Evolutionary conservation across 2,888 invertebrate genomes (phyloP), one percentile per base, ranked within the genome.

Genomic region (Orthosia cruda): DNA sequence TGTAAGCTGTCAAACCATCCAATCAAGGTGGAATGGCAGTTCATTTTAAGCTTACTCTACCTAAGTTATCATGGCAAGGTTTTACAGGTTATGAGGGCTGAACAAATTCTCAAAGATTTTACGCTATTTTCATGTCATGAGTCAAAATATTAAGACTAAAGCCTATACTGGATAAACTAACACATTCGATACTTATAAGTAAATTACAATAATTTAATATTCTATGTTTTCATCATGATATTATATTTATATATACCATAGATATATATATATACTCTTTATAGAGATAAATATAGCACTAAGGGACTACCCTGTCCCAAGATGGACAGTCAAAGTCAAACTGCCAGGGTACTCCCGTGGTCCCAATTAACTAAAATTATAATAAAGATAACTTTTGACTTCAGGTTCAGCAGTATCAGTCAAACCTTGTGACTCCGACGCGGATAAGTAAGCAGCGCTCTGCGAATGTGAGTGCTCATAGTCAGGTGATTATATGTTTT

Each of bases 401-500:
- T 32, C 50, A 87, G 88, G 82, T 85, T 74, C 91, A 93, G 89
- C 93, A 94, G 86, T 96, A 95, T 94, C 96, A 96, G 87, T 96
- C 96, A 16, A 92, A 92, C 92, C 93, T 96, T 74, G 93, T 96
- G 91, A 96, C 96, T 89, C 96, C 96, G 9, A 76, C 93, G 3
- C 91, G 96, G 88, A 91, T 96, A 91, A 96, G 92, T 87, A 96
- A 95, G 86, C 94, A 95, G 59, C 89, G 96, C 59, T 92, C 94
- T 2, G 87, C 88, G 50, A 92, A 88, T 83, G 89, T 91, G 85
- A 95, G 93, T 70, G 89, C 81, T 1, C 90, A 93, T 40, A 96
- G 96, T 89, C 96, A 96, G 95, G 96, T 84, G 66, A 65, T 23
- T 77, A 45, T n/a, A 13, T 5, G 0, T 5, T 23, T 20, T n/a